Evolutionary conservation across 1,140 invertebrate species (phyloP), one percentile per base, ranked within the genome.

Genomic region (Ceratosolen fusciceps): DNA sequence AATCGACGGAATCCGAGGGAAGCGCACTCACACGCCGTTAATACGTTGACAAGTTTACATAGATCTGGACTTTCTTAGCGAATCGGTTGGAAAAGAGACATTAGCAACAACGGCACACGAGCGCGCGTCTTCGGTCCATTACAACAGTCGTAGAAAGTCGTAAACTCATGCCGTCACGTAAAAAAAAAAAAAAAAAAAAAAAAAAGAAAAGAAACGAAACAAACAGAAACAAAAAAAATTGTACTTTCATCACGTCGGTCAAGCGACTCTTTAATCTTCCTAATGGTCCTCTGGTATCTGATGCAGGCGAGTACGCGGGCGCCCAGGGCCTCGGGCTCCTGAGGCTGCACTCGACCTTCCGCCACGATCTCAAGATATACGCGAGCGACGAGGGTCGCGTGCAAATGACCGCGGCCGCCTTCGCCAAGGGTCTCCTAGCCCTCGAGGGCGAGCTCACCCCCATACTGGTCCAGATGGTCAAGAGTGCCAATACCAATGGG

Each of bases 391-490:
- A 99, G 90, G 99, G 99, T 1, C 91, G 98, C 71, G 98, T 99
- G 1, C 98, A 99, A 90, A 99, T 99, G 98, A 99, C 98, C 0
- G 98, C 98, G 0, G 98, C 98, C 19, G 98, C 98, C 16, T 99
- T 99, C 90, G 98, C 98, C 2, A 99, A 99, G 91, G 98, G 98
- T 16, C 90, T 99, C 31, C 90, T 99, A 0, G 99, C 98, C 0
- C 88, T 99, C 49, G 99, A 99, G 91, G 99, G 98, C 14, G 98
- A 99, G 90, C 91, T 99, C 4, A 99, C 99, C 0, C 99, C 99
- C 0, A 99, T 99, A 87, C 91, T 99, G 21, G 98, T 99, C 19
- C 99, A 99, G 90, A 99, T 99, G 99, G 99, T 99, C 1, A 99
- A 99, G 89, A 98, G 96, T 85, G 98, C 98, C 1, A 99, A 99